A percentile compares a stretch with the other conserved stretches of the same genome.
Conservation (phyloP, 1,140 invertebrate genomes). For the Aphaenogaster floridana region DNA sequence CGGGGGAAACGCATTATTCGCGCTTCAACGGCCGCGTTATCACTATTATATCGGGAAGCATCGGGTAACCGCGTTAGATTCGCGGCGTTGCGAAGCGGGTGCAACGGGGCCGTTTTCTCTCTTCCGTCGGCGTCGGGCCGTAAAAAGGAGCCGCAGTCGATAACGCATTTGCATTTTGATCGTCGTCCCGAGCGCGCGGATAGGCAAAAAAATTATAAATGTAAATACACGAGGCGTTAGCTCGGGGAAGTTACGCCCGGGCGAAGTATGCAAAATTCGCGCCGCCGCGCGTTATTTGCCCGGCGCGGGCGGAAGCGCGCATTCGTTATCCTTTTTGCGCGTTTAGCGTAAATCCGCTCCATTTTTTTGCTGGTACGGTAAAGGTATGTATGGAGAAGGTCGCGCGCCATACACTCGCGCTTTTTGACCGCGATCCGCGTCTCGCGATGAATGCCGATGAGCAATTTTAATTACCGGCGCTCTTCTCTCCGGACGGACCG, state of each 20-base stretch:
- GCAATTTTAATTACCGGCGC: not conserved
- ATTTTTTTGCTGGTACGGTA: not conserved
- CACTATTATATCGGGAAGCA: conserved; percentile 2
- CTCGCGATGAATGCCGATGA: not conserved
- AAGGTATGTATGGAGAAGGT: not conserved
- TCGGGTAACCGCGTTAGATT: not conserved
- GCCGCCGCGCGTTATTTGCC: not conserved
- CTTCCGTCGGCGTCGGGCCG: not conserved
- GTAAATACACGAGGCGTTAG: conserved; percentile 22
- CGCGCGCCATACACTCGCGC: not conserved
- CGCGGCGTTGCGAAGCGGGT: not conserved
- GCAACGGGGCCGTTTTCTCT: not conserved
- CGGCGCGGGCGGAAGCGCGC: conserved; percentile 9
- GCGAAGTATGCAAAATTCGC: conserved; percentile 35
- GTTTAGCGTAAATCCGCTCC: conserved; percentile 53
- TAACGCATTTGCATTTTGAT: conserved; percentile 51
- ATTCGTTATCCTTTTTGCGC: conserved; percentile 37
- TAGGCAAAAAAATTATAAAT: conserved; percentile 45
- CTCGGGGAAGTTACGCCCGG: conserved; percentile 1
- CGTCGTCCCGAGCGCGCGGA: not conserved
- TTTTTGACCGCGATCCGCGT: not conserved
- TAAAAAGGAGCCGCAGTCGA: conserved; percentile 16
- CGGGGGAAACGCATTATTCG: conserved; percentile 18
- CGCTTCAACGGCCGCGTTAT: conserved; percentile 52
- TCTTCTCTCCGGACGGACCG: not conserved